Evolutionary conservation across 2,113 vertebrate species (phyloP).

Genomic region (Atlantisia rogersi): DNA sequence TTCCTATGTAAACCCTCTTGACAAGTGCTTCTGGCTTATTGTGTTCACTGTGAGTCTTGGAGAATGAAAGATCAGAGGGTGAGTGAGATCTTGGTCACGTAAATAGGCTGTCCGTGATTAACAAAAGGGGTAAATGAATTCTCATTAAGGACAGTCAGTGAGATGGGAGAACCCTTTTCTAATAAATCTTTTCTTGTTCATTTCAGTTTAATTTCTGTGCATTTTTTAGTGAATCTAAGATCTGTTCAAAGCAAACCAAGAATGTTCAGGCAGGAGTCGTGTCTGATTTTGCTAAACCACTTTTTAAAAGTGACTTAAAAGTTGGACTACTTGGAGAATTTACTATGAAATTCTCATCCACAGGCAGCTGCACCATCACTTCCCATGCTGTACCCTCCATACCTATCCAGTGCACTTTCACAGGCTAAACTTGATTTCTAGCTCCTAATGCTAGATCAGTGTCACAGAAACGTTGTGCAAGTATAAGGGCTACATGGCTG

Average conservation of each 20-base stretch:
- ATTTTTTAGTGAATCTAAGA: not conserved
- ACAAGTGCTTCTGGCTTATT: not conserved
- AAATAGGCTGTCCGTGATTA: not conserved
- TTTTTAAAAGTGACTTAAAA: not conserved
- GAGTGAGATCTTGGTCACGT: not conserved
- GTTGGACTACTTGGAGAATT: not conserved
- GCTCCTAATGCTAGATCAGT: not conserved
- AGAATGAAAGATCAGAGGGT: not conserved
- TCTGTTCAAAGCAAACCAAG: not conserved
- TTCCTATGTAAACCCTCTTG: not conserved
- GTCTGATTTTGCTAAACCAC: not conserved
- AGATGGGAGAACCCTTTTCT: not conserved
- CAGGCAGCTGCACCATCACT: fast-evolving
- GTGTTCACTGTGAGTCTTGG: not conserved
- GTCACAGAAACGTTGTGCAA: not conserved
- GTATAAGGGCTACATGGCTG: not conserved
- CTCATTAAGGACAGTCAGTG: not conserved
- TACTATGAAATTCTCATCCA: not conserved
- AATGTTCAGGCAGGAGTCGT: not conserved
- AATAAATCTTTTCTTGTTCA: not conserved
- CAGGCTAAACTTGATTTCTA: not conserved
- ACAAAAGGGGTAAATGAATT: not conserved
- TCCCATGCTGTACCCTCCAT: not conserved
- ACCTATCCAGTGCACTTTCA: fast-evolving
- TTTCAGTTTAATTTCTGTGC: not conserved